Evolutionary conservation across 2,888 invertebrate genomes (phyloP).

Genomic region (Linnaemya vulpina): DNA sequence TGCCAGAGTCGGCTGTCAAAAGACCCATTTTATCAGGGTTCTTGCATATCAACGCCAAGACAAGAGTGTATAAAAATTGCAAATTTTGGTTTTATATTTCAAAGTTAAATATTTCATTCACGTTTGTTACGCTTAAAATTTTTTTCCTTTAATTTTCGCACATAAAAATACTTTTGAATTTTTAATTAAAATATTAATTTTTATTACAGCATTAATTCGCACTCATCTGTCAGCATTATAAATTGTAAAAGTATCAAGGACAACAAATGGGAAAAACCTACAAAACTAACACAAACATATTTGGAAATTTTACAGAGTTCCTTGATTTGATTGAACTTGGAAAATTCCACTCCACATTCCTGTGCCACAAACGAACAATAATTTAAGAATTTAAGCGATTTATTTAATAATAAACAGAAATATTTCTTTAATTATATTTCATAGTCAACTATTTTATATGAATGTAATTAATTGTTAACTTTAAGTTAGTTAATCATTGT

Average conservation of each 20-base stretch:
- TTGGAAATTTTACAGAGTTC: not conserved
- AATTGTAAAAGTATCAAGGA: not conserved
- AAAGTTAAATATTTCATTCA: too few species aligned
- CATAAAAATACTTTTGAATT: not conserved
- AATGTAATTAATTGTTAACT: not conserved
- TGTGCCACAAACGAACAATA: constrained; percentile 42
- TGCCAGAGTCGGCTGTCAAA: too few species aligned
- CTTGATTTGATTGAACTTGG: not conserved
- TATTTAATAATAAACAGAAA: constrained; percentile 26
- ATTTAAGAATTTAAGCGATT: constrained; percentile 24
- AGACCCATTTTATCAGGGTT: too few species aligned
- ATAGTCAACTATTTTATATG: constrained; percentile 66
- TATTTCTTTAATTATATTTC: constrained; percentile 76
- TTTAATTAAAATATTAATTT: not conserved
- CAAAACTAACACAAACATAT: not conserved
- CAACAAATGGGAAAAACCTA: constrained; percentile 3
- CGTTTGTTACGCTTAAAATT: not conserved
- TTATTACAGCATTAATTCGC: constrained; percentile 15
- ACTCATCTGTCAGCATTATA: not conserved
- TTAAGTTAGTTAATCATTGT: constrained; percentile 66
- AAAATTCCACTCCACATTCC: not conserved
- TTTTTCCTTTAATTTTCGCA: not conserved
- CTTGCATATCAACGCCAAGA: too few species aligned
- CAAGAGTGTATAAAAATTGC: too few species aligned
- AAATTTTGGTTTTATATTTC: too few species aligned